Evolutionary conservation across 1,140 invertebrate species (phyloP), one percentile per base, ranked within the genome.

Genomic region (Orius insidiosus): DNA sequence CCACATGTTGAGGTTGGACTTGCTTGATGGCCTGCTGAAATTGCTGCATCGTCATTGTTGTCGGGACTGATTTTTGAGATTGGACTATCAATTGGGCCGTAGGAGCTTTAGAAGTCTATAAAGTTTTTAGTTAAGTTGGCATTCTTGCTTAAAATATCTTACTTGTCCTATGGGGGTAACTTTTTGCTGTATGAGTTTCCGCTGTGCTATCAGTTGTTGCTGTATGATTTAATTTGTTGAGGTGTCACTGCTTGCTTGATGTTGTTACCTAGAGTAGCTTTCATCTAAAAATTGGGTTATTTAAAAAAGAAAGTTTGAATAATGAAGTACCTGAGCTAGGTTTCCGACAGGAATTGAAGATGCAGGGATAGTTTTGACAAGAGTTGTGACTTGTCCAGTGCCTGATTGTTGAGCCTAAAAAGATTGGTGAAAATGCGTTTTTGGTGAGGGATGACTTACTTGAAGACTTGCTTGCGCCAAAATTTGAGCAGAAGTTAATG

Each of bases 1-100:
- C 67, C 37, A 70, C 67, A 45, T 70, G 68, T 47, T 68, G 68
- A 49, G 72, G 69, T 39, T 73, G 70, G 1, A 67, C 68, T 13
- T 72, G 68, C 41, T 80, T 74, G 57, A 83, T 77, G 13, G 80
- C 76, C 56, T 83, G 79, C 49, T 81, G 78, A 19, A 85, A 69
- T 54, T 85, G 80, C 54, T 85, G 80, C 39, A 85, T 70, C 0
- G 77, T 80, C 59, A 81, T 72, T 2, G 75, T 70, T 2, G 74
- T 70, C 1, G 72, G 65, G 31, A 78, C 34, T 10, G 71, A 65
- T 58, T 82, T 81, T 51, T 64, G 64, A 41, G 63, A 71, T 57
- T 76, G 72, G 2, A 80, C 72, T 18, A 80, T 75, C 8, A 76
- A 52, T 49, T 74, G 74, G 8, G 71, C 65, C 36, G 64, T 68